Evolutionary conservation across 37 sponge, comb jelly and placozoan genomes (phyloP), one percentile per base, ranked within the genome.

Genomic region (Hormiphora californensis): DNA sequence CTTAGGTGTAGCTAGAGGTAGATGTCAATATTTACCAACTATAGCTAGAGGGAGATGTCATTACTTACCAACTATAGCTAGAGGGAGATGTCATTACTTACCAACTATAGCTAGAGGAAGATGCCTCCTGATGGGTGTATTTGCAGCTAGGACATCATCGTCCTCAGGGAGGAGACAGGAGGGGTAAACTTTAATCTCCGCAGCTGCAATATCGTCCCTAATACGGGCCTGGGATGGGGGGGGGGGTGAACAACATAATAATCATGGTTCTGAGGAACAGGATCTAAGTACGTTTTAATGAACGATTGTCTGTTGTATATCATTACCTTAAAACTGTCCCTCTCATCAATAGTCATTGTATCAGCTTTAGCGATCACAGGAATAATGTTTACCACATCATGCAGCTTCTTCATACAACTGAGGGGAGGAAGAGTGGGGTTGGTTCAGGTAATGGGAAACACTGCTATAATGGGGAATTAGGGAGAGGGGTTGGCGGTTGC

Each of bases 91-190:
- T 54, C 85, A n/a, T n/a, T n/a, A 21, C 61, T 57, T 32, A 34
- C 98, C 98, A 68, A 97, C 92, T 54, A 97, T 91, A 87, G 95
- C 94, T 89, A 97, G 93, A 11, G 98, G 98, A 27, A 97, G 90
- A 37, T 90, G 85, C 44, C 85, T 85, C 94, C 94, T 65, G 37
- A 65, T 30, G 34, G 67, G 67, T 11, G 85, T 27, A 49, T 93
- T 95, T 12, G 87, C 86, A 0, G 67, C 68, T 15, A 88, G 87
- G 37, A 94, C 97, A 37, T 94, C 97, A n/a, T 94, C 94, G 40
- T 96, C 97, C 55, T 96, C 97, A 38, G 92, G 85, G 8, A 78
- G 89, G 44, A 92, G 92, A 23, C 90, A 90, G 12, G 88, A 32
- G 40, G 97, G 97, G 89, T 96, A 96, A 53, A 96, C 92, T 37